Evolutionary conservation across 2,113 vertebrate species (phyloP).

Genomic region (Fukomys damarensis): DNA sequence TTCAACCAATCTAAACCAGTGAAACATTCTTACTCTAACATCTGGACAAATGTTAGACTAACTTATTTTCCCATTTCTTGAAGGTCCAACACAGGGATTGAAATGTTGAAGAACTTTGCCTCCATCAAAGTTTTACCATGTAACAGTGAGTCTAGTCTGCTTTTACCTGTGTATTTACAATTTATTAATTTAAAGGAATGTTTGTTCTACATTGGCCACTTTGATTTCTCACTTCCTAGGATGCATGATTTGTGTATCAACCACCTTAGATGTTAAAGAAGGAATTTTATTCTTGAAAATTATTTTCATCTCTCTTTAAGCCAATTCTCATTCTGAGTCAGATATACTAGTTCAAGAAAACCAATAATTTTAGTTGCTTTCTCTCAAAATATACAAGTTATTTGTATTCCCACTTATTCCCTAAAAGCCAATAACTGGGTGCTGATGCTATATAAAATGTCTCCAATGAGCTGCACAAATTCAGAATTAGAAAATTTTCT

Average conservation of each 20-base stretch:
- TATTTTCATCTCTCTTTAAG: constrained; percentile 39
- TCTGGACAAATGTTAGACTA: not conserved
- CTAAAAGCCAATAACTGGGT: not conserved
- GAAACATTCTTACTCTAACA: not conserved
- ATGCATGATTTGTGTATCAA: not conserved
- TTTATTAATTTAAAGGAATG: not conserved
- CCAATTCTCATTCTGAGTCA: constrained; percentile 16
- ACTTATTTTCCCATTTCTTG: constrained; percentile 54
- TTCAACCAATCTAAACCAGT: not conserved
- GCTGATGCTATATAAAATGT: not conserved
- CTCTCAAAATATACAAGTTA: constrained; percentile 1
- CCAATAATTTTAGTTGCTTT: not conserved
- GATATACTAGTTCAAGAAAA: not conserved
- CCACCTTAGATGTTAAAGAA: constrained; percentile 11
- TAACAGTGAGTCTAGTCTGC: constrained; percentile 55
- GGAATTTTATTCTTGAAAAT: constrained; percentile 19
- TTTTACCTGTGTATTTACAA: not conserved
- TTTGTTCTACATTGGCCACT: constrained; percentile 14
- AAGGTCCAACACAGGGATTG: constrained; percentile 68
- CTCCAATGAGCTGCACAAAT: not conserved
- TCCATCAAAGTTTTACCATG: constrained; percentile 33
- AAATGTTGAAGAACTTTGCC: constrained; percentile 62
- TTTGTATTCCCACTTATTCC: constrained; percentile 15
- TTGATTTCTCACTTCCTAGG: not conserved
- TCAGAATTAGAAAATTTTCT: not conserved